Evolutionary conservation across 2,113 vertebrate genomes (phyloP).

Genomic region (Tragulus kanchil): DNA sequence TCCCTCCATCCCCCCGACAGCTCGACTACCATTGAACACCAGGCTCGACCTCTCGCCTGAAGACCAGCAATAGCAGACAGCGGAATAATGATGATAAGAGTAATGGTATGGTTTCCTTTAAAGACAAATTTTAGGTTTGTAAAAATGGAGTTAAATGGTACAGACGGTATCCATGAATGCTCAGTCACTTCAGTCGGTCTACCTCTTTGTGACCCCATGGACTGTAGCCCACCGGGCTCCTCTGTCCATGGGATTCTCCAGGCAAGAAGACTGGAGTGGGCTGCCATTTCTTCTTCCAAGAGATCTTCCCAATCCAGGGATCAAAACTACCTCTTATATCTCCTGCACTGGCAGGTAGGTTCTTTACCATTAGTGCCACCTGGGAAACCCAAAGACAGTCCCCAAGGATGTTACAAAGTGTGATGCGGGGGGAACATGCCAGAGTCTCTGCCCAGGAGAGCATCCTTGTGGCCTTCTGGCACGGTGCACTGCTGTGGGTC

Average conservation of each 20-base stretch:
- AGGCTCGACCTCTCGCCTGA: background rate
- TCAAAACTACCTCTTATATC: background rate
- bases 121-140: conserved; percentile 59
- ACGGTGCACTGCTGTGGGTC: rapidly evolving
- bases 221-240: background rate
- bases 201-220: background rate
- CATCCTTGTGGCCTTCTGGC: background rate
- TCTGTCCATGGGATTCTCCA: background rate
- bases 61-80: background rate
- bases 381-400: background rate
- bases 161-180: background rate
- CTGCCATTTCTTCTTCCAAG: background rate
- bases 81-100: background rate
- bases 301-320: background rate
- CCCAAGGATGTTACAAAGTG: background rate
- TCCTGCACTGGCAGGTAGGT: background rate
- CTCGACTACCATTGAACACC: background rate
- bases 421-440: background rate
- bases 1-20: too few relatives aligned
- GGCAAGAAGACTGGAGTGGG: background rate
- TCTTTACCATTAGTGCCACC: background rate
- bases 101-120: conserved; percentile 54
- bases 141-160: background rate
- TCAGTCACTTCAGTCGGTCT: background rate
- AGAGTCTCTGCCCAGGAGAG: background rate